phyloP scores from a whole-genome alignment of 1,140 invertebrate genomes.

The Lysiphlebus fabarum region DNA sequence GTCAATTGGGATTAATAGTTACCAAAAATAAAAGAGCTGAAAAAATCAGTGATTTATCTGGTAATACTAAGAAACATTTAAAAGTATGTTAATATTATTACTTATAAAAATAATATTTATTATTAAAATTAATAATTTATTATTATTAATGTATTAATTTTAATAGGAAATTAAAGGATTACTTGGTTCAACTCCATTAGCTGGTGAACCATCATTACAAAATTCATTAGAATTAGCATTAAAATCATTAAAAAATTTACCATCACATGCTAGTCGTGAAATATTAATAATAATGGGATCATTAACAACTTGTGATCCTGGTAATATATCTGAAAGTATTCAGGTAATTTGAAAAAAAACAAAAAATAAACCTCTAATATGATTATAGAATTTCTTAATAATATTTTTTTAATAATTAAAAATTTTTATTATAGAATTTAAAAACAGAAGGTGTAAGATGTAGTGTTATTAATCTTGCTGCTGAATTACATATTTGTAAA shows the following conservation, averaged over 20 bases:
- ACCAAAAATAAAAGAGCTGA: slow-evolving; percentile 93
- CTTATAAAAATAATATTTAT: background rate
- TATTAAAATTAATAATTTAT: slow-evolving; percentile 2
- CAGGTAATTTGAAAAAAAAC: slow-evolving; percentile 56
- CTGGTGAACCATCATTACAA: slow-evolving; percentile 91
- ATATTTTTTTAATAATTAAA: slow-evolving; percentile 8
- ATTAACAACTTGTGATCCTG: slow-evolving; percentile 94
- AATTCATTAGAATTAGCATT: slow-evolving; percentile 88
- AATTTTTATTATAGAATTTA: slow-evolving; percentile 56
- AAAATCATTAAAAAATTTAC: slow-evolving; percentile 83
- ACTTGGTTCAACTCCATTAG: slow-evolving; percentile 57
- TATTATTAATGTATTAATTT: slow-evolving; percentile 14
- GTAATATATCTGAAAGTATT: slow-evolving; percentile 86
- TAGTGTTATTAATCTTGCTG: slow-evolving; percentile 91
- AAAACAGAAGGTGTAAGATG: slow-evolving; percentile 78
- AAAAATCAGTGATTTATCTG: slow-evolving; percentile 84
- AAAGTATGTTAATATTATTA: slow-evolving; percentile 55
- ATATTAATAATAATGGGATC: slow-evolving; percentile 89
- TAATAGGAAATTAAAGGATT: slow-evolving; percentile 51
- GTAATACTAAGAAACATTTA: slow-evolving; percentile 78
- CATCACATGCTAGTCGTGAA: slow-evolving; percentile 89
- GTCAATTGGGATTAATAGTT: slow-evolving; percentile 89
- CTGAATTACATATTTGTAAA: slow-evolving; percentile 90
- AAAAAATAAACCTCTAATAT: background rate
- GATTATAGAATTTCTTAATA: background rate